Evolutionary conservation across 2,113 vertebrate genomes (phyloP), one percentile per base, ranked within the genome.

Genomic region (Cephalopholis sonnerati): DNA sequence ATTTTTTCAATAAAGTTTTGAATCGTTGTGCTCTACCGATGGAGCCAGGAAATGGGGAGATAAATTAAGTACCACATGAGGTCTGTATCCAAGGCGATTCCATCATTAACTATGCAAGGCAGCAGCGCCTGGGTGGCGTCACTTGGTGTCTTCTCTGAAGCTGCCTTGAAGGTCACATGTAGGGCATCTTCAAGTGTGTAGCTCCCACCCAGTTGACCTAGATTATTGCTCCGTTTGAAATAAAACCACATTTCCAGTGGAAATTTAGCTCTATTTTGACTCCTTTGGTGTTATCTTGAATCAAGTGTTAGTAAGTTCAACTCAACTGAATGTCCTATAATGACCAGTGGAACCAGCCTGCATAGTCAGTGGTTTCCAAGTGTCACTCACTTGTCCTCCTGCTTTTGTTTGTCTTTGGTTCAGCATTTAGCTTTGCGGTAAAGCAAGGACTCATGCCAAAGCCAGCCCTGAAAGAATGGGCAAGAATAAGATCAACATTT

Each of bases 321-420:
- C 50, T 77, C 20, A 29, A 70, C 70, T 67, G 69, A 86, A 80
- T 71, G 66, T 74, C 73, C 66, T 74, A 51, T 89, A 86, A 87
- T 86, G 80, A 84, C 81, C 62, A 75, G 51, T 79, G 58, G 80
- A 87, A 89, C 24, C 67, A 84, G 80, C 54, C 51, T 61, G 36
- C 77, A 79, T 80, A 81, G 77, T 77, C 77, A 9, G 81, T 86
- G 73, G 88, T 87, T 88, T 85, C 87, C 81, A 87, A 82, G 84
- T 86, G 82, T 88, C 82, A 81, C 50, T 90, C 80, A 84, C 66
- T 93, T 87, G 81, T 90, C 77, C 68, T 93, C 85, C 74, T 76
- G 81, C 84, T 89, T 92, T 87, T 81, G 84, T 92, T 85, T 87
- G 79, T 83, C 84, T 91, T 89, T 74, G 77, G 77, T 87, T 89